A percentile compares a stretch with the other conserved stretches of the same genome.
Conservation (phyloP, 2,113 vertebrate species). For the Meleagris gallopavo region DNA sequence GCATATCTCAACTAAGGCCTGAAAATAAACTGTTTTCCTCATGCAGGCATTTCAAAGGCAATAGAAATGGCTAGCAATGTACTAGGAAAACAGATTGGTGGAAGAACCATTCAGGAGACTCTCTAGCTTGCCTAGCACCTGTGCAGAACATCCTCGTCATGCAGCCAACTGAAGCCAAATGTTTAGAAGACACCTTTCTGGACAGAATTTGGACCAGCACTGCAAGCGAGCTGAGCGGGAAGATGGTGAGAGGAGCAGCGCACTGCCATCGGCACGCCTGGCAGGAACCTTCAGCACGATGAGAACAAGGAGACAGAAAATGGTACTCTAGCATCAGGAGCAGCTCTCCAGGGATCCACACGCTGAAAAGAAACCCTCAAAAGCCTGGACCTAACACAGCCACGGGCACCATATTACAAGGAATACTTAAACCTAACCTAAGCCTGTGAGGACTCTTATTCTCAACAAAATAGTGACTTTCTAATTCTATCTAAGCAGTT, state of each 20-base stretch:
- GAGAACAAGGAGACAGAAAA: background rate
- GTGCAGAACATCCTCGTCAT: background rate
- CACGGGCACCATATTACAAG: background rate
- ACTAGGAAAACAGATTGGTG: background rate
- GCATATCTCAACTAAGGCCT: background rate
- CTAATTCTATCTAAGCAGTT: background rate
- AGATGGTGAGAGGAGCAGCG: background rate
- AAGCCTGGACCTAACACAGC: conserved; percentile 13
- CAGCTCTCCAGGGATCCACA: background rate
- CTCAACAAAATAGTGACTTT: background rate
- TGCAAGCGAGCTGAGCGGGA: background rate
- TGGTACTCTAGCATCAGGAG: background rate
- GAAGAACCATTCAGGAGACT: background rate
- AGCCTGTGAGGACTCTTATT: background rate
- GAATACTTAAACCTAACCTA: background rate
- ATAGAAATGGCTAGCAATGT: background rate
- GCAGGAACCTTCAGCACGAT: background rate
- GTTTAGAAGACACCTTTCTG: too few relatives aligned
- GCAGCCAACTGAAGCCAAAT: background rate
- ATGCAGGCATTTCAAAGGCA: conserved; percentile 26
- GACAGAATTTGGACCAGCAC: background rate
- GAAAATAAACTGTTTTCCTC: background rate
- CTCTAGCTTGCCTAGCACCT: background rate
- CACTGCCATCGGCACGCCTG: background rate
- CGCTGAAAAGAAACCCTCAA: background rate